Conservation (phyloP, 1,140 invertebrate genomes). For the Rhagoletis pomonella region DNA sequence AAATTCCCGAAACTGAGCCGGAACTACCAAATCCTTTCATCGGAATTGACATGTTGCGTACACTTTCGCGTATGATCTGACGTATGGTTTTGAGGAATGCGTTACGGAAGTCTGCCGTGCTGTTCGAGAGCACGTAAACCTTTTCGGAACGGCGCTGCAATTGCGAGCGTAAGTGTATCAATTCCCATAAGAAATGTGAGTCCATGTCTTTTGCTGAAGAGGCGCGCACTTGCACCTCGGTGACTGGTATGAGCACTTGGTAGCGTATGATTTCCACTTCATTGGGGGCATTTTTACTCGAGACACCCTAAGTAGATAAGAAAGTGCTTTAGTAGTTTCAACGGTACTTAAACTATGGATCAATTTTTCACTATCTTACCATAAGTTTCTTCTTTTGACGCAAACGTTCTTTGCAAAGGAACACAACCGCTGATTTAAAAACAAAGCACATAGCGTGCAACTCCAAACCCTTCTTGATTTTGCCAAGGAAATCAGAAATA, state of each 20-base stretch:
- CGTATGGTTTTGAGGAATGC: slow-evolving; percentile 97
- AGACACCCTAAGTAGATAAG: slow-evolving; percentile 80
- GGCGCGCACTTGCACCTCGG: slow-evolving; percentile 95
- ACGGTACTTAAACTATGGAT: background rate
- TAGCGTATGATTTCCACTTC: slow-evolving; percentile 97
- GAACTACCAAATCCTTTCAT: slow-evolving; percentile 80
- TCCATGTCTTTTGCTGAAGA: slow-evolving; percentile 95
- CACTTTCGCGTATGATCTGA: slow-evolving; percentile 96
- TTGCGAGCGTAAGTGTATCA: slow-evolving; percentile 95
- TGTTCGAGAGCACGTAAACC: slow-evolving; percentile 97
- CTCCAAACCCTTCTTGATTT: slow-evolving; percentile 97
- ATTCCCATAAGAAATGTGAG: slow-evolving; percentile 96
- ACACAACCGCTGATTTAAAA: slow-evolving; percentile 97
- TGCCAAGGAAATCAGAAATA: slow-evolving; percentile 95
- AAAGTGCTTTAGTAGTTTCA: background rate
- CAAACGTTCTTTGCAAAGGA: slow-evolving; percentile 96
- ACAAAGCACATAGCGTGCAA: slow-evolving; percentile 98
- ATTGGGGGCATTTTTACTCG: slow-evolving; percentile 87
- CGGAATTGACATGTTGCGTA: slow-evolving; percentile 95
- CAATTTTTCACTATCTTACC: slow-evolving; percentile 76
- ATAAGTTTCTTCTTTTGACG: slow-evolving; percentile 97
- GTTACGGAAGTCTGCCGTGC: slow-evolving; percentile 95
- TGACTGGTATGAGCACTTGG: slow-evolving; percentile 96
- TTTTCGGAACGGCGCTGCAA: slow-evolving; percentile 95
- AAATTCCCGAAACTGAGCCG: slow-evolving; percentile 69